A percentile compares a stretch with the other conserved stretches of the same genome.
phyloP scores from a whole-genome alignment of 1,140 invertebrate species.

The Danaus plexippus region DNA sequence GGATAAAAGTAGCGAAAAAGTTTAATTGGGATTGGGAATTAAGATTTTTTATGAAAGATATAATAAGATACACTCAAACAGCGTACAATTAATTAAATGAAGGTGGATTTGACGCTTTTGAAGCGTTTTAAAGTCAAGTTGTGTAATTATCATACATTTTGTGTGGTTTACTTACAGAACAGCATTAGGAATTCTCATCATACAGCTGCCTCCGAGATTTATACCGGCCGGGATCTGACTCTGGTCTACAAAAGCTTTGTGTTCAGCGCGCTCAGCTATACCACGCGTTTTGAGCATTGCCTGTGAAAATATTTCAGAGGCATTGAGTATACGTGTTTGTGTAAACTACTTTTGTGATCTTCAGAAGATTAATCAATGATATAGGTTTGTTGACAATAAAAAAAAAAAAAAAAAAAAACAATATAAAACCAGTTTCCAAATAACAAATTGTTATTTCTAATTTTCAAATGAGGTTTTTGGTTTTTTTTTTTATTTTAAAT shows the following conservation, averaged over 20 bases:
- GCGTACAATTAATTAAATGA: too few relatives aligned
- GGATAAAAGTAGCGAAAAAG: too few relatives aligned
- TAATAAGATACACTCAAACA: too few relatives aligned
- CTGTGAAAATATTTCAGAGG: conserved; percentile 12
- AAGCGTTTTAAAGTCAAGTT: too few relatives aligned
- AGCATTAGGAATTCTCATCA: conserved; percentile 38
- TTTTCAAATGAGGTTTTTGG: background rate
- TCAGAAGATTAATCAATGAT: background rate
- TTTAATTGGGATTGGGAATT: too few relatives aligned
- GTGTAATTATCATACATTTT: background rate
- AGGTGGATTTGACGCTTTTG: too few relatives aligned
- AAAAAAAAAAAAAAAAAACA: background rate
- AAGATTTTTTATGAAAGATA: too few relatives aligned
- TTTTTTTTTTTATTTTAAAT: too few relatives aligned
- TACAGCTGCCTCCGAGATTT: conserved; percentile 46
- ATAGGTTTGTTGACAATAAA: background rate
- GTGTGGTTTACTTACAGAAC: conserved; percentile 16
- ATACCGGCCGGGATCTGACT: conserved; percentile 45
- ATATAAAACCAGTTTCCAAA: conserved; percentile 5
- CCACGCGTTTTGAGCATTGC: conserved; percentile 26
- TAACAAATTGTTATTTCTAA: background rate
- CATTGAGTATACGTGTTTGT: background rate
- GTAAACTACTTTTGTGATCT: background rate
- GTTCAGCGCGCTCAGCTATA: conserved; percentile 26
- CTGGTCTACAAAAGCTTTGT: conserved; percentile 14